Percentiles rank a stretch among this genome's conserved stretches.
These are phyloP conservation scores for Graptemys geographica DNA, from an alignment of 2,797 vertebrate species.

Conservation along the genomic window DNA sequence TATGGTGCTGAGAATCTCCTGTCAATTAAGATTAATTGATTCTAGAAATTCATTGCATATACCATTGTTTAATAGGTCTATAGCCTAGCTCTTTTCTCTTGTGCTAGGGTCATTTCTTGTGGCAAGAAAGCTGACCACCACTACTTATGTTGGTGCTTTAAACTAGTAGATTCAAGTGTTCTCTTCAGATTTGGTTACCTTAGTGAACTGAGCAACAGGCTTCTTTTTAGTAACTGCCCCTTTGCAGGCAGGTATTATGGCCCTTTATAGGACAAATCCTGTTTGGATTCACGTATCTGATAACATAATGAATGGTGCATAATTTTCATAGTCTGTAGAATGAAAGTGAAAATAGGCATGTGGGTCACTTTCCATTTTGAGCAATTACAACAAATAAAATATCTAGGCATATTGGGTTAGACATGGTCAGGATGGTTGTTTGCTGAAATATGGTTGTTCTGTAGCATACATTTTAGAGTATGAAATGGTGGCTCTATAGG, in stretches of 20 bases:
- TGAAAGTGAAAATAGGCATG: background rate
- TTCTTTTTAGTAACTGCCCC: background rate
- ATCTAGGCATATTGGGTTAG: slow-evolving; percentile 54
- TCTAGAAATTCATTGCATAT: background rate
- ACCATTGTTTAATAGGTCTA: background rate
- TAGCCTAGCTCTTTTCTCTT: background rate
- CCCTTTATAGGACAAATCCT: background rate
- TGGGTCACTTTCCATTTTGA: background rate
- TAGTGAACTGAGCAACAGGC: background rate
- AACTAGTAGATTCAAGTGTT: background rate
- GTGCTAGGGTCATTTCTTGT: background rate
- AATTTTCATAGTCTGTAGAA: background rate
- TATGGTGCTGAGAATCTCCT: background rate
- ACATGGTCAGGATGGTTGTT: slow-evolving; percentile 26
- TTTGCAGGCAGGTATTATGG: background rate
- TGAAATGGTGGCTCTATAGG: slow-evolving; percentile 53
- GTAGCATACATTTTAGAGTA: slow-evolving; percentile 55
- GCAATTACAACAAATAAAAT: background rate
- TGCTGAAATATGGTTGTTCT: background rate
- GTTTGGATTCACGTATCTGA: background rate
- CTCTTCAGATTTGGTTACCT: background rate
- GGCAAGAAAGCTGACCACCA: background rate
- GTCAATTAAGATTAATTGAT: background rate
- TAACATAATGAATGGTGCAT: background rate
- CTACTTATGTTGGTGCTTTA: background rate